Percentiles rank a stretch among this genome's conserved stretches.
Evolutionary conservation across 2,797 vertebrate species (phyloP).

Genomic region (Tolypeutes matacus): DNA sequence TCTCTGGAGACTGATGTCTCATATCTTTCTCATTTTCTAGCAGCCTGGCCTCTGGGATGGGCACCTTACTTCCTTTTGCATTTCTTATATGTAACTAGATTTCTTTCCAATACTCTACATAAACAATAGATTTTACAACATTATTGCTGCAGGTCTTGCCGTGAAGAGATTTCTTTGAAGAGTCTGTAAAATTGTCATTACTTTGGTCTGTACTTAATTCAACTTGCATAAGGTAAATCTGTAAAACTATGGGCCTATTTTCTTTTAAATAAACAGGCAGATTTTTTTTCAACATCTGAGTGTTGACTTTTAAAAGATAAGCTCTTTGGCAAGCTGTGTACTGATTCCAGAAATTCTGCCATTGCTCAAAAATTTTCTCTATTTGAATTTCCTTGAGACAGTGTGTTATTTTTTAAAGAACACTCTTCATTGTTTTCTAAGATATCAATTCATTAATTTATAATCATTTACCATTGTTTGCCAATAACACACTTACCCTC

Average conservation of each 20-base stretch:
- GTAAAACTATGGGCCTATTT: not conserved
- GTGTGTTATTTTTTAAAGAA: not conserved
- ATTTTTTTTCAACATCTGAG: not conserved
- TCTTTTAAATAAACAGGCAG: not conserved
- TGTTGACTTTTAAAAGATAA: not conserved
- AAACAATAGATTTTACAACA: slow-evolving; percentile 61
- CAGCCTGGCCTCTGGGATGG: not conserved
- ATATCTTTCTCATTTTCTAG: not conserved
- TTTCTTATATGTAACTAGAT: slow-evolving; percentile 38
- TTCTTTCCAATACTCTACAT: slow-evolving; percentile 1
- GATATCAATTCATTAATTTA: slow-evolving; percentile 18
- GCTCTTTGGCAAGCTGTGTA: not conserved
- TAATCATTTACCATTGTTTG: not conserved
- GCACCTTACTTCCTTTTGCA: not conserved
- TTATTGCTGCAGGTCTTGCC: not conserved
- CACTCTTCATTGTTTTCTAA: slow-evolving; percentile 33
- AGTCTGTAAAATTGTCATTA: slow-evolving; percentile 8
- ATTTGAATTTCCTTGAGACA: slow-evolving; percentile 36
- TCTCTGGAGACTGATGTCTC: slow-evolving; percentile 53
- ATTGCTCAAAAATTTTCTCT: slow-evolving; percentile 16
- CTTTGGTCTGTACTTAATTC: slow-evolving; percentile 61
- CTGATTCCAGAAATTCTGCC: not conserved
- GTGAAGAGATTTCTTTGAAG: slow-evolving; percentile 44
- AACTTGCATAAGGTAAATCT: not conserved
- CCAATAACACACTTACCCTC: not conserved